Conservation (phyloP, 2,888 invertebrate genomes). For the Biston betularia region DNA sequence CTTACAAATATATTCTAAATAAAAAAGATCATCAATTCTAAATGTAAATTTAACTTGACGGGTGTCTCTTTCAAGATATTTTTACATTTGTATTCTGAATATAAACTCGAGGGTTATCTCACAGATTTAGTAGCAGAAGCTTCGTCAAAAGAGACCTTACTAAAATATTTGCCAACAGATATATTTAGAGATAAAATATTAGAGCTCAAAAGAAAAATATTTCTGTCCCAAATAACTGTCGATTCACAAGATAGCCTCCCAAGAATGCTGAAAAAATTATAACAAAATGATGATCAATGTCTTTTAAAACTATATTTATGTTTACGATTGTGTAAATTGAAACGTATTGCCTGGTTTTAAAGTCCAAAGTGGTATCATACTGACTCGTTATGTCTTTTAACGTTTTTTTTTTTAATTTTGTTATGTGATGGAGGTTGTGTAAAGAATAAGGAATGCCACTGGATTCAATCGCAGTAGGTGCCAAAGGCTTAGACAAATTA, state of each 20-base stretch:
- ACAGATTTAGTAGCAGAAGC: constrained; percentile 72
- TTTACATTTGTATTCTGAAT: constrained; percentile 64
- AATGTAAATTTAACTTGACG: constrained; percentile 60
- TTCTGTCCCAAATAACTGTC: constrained; percentile 61
- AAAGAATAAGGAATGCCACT: constrained; percentile 20
- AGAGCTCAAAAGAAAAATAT: constrained; percentile 65
- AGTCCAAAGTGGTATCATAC: too few species aligned
- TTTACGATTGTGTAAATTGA: too few species aligned
- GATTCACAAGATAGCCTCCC: constrained; percentile 51
- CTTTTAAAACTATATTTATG: too few species aligned
- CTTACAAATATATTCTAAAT: constrained; percentile 69
- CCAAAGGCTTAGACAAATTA: constrained; percentile 25
- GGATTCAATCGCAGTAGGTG: constrained; percentile 23
- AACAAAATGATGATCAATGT: constrained; percentile 7
- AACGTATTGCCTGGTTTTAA: too few species aligned
- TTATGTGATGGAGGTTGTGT: constrained; percentile 12
- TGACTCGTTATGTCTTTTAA: not conserved
- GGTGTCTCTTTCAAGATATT: constrained; percentile 68
- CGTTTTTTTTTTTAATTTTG: not conserved
- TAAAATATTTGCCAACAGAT: constrained; percentile 58
- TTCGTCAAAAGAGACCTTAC: constrained; percentile 71
- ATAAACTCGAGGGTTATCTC: constrained; percentile 65
- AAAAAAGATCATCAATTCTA: constrained; percentile 72
- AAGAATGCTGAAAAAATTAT: constrained; percentile 59
- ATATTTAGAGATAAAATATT: constrained; percentile 62